These are phyloP conservation scores for Brienomyrus longianalis DNA, from an alignment of 2,113 vertebrate species.

Conservation along the genomic window DNA sequence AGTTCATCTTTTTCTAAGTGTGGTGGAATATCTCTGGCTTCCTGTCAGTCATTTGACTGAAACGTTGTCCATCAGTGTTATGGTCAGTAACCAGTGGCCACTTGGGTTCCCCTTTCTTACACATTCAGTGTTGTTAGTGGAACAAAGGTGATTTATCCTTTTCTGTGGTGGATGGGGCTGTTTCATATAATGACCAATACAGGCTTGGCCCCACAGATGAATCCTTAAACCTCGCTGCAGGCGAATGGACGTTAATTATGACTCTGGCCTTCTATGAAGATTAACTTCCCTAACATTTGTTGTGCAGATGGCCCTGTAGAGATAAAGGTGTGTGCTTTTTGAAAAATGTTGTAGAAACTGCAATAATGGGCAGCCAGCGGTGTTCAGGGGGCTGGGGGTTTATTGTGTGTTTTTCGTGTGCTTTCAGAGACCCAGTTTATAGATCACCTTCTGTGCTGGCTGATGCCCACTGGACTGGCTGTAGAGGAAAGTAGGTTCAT, in stretches of 20 bases:
- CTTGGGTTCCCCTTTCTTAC: not conserved
- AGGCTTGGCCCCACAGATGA: not conserved
- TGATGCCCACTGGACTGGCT: not conserved
- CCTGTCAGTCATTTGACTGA: conserved; percentile 47
- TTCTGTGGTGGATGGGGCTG: not conserved
- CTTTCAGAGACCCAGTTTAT: not conserved
- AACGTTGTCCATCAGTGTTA: not conserved
- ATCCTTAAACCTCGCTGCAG: not conserved
- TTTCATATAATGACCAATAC: not conserved
- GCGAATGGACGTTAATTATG: not conserved
- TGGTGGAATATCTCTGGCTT: conserved; percentile 48
- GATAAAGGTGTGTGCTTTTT: not conserved
- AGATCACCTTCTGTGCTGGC: not conserved
- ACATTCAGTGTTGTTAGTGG: not conserved
- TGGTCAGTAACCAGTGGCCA: not conserved
- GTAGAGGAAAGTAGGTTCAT: not conserved
- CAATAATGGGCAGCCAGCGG: not conserved
- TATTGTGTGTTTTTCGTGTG: not conserved
- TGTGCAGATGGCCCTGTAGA: not conserved
- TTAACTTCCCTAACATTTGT: not conserved
- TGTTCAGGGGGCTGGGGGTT: not conserved
- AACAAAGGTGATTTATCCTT: not conserved
- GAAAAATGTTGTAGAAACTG: not conserved
- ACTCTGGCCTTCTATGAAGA: not conserved
- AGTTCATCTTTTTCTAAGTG: conserved; percentile 43